Evolutionary conservation across 2,888 invertebrate genomes (phyloP), one percentile per base, ranked within the genome.

Genomic region (Drosophila mimica): DNA sequence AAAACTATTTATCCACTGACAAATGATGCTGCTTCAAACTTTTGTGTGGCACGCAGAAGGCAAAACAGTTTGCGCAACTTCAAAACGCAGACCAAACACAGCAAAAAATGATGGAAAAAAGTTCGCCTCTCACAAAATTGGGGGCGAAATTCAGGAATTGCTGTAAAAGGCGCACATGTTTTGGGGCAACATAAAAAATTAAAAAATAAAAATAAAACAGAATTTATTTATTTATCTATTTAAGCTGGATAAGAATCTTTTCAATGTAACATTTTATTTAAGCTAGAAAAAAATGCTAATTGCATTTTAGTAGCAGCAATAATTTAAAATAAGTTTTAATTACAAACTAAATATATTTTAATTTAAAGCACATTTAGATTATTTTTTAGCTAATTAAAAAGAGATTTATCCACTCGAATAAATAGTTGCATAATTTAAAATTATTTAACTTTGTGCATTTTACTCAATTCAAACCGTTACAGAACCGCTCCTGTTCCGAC

Each of bases 1-100:
- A 76, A 83, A 89, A 89, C 86, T 86, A 86, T 89, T 89, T 88
- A 88, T 89, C 81, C 86, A 82, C 89, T 88, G 87, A 90, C 90
- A 87, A 87, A 90, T 87, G 90, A 87, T 87, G 87, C 83, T 74
- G 87, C 88, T 83, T 76, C 60, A 74, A 88, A 84, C 74, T 84
- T 88, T 80, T 67, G 53, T 82, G 83, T 66, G 73, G 70, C 83
- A 62, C 74, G 80, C 77, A 84, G 82, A 80, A 86, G 85, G 89
- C 89, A 86, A 89, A 86, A 84, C 89, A 88, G 82, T 88, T 88
- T 85, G 60, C 82, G 71, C 70, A 88, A 89, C 89, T 88, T 84
- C 58, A 40, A 64, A 84, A 71, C 73, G 69, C 51, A 78, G 43
- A 59, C 67, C 46, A 51, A 56, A 30, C 28, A 43, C 43, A 25